Conservation (phyloP, 1,140 invertebrate genomes). For the Linepithema humile region DNA sequence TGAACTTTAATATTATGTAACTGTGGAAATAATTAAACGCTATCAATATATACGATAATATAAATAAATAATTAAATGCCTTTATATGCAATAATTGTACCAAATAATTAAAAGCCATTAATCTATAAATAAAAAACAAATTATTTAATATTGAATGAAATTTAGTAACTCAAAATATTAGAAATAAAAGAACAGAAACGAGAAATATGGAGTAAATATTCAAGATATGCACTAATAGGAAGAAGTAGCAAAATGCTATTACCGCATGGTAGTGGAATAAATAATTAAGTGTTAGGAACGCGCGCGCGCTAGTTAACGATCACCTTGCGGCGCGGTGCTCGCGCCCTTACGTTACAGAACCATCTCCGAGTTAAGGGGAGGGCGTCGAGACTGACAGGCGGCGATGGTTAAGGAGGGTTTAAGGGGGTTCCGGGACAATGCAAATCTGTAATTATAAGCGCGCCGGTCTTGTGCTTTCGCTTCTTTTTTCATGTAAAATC, state of each 20-base stretch:
- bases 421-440: slow-evolving; percentile 74
- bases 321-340: slow-evolving; percentile 25
- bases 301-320: slow-evolving; percentile 44
- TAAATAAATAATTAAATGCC: slow-evolving; percentile 18
- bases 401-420: slow-evolving; percentile 58
- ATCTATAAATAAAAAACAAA: neutral
- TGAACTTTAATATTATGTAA: neutral
- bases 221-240: neutral
- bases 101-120: slow-evolving; percentile 15
- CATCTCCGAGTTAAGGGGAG: slow-evolving; percentile 47
- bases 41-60: neutral
- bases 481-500: slow-evolving; percentile 77
- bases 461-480: slow-evolving; percentile 73
- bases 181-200: neutral
- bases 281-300: slow-evolving; percentile 61
- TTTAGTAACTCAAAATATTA: neutral
- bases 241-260: slow-evolving; percentile 15
- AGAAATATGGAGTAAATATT: neutral
- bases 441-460: slow-evolving; percentile 82
- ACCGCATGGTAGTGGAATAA: slow-evolving; percentile 7
- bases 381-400: slow-evolving; percentile 62
- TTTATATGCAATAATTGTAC: neutral
- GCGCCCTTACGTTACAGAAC: slow-evolving; percentile 63
- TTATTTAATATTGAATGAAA: neutral
- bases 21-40: slow-evolving; percentile 25